Percentiles rank a stretch among this genome's conserved stretches.
phyloP scores from a whole-genome alignment of 1,140 invertebrate species.

The Aporrectodea caliginosa region DNA sequence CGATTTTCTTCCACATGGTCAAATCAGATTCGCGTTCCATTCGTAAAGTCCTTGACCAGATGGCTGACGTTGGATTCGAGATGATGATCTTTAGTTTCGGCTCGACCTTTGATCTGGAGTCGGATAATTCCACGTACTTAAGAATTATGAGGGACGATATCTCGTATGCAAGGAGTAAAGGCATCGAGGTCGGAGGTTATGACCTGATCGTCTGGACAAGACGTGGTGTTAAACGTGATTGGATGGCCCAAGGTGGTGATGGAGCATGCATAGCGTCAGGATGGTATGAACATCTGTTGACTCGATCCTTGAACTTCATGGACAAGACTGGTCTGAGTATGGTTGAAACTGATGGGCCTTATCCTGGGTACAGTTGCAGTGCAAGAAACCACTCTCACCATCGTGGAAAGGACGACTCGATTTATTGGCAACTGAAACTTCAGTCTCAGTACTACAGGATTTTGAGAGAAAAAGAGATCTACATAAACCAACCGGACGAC shows the following conservation, averaged over 20 bases:
- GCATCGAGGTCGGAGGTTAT: constrained; percentile 28
- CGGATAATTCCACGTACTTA: neutral
- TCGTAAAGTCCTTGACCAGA: constrained; percentile 7
- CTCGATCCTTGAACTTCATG: constrained; percentile 1
- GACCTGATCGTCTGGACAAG: constrained; percentile 23
- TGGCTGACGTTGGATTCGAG: constrained; percentile 24
- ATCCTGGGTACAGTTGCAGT: constrained; percentile 13
- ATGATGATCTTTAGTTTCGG: constrained; percentile 22
- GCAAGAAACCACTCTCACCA: constrained; percentile 16
- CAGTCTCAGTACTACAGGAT: constrained; percentile 5
- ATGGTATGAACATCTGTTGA: constrained; percentile 19
- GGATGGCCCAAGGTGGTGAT: constrained; percentile 11
- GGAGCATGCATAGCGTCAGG: constrained; percentile 24
- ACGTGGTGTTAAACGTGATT: neutral
- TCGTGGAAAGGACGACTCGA: neutral
- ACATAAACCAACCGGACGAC: constrained; percentile 26
- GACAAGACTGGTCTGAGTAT: constrained; percentile 19
- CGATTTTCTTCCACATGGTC: constrained; percentile 19
- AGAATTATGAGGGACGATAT: neutral
- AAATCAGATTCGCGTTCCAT: neutral
- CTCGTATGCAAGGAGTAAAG: constrained; percentile 17
- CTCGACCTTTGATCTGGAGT: constrained; percentile 25
- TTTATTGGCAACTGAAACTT: constrained; percentile 13
- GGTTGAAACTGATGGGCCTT: constrained; percentile 24
- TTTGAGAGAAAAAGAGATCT: constrained; percentile 8